These are phyloP conservation scores for Myotis lucifugus DNA, from an alignment of 2,113 vertebrate genomes.

Conservation along the genomic window DNA sequence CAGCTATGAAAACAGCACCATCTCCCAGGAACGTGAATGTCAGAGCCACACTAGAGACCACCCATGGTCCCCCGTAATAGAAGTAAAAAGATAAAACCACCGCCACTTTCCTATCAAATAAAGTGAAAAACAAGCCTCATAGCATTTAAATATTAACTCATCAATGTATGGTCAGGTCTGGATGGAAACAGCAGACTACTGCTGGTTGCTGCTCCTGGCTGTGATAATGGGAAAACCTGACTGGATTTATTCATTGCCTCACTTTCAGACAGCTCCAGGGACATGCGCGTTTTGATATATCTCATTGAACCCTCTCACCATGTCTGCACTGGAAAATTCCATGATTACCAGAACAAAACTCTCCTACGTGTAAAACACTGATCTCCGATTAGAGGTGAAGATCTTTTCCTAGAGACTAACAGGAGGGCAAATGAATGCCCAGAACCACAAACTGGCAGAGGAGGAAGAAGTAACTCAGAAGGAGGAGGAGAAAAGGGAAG, in stretches of 20 bases:
- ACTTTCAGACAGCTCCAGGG: background rate
- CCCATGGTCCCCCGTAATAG: background rate
- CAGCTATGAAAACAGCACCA: constrained; percentile 36
- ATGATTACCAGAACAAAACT: background rate
- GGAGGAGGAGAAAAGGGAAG: background rate
- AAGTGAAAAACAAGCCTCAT: background rate
- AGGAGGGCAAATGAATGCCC: background rate
- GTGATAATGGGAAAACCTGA: background rate
- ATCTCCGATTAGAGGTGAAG: background rate
- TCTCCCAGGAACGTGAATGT: constrained; percentile 13
- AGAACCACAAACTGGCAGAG: no score
- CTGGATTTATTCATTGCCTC: background rate
- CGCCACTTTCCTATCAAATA: constrained; percentile 1
- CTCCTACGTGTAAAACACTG: background rate
- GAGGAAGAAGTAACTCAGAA: background rate
- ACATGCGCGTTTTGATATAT: background rate
- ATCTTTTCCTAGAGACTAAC: background rate
- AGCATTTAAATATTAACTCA: constrained; percentile 34
- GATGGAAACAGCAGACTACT: background rate
- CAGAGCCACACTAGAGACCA: no score
- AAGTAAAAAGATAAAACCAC: constrained; percentile 55
- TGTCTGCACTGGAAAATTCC: background rate
- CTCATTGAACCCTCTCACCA: background rate
- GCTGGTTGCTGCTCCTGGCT: background rate
- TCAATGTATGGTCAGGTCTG: background rate